Conservation (phyloP, 2,113 vertebrate genomes). For the Atlantisia rogersi region DNA sequence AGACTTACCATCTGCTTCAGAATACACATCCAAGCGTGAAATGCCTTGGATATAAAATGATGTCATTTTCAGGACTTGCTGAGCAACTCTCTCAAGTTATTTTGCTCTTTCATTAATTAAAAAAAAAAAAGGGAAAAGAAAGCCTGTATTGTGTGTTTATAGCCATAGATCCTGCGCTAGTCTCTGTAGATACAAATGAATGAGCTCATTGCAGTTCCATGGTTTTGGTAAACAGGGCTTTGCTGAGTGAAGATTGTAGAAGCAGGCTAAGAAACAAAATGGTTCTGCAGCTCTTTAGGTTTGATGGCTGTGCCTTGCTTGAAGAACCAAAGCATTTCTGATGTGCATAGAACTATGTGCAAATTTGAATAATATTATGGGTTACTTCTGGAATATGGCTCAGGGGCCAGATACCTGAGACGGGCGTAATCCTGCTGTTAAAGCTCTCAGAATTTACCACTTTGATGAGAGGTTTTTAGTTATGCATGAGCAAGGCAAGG, state of each 20-base stretch:
- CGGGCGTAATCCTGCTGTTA: not conserved
- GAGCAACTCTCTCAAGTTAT: not conserved
- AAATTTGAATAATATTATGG: not conserved
- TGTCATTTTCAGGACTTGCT: not conserved
- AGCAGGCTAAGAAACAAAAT: not conserved
- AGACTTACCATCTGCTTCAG: conserved; percentile 18
- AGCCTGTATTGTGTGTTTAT: not conserved
- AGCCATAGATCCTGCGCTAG: not conserved
- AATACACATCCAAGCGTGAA: not conserved
- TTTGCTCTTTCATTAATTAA: not conserved
- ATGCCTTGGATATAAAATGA: not conserved
- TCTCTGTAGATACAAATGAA: not conserved
- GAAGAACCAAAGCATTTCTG: not conserved
- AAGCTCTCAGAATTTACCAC: not conserved
- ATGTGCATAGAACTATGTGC: not conserved
- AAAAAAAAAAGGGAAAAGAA: too few relatives aligned
- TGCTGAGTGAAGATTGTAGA: not conserved
- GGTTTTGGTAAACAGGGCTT: not conserved
- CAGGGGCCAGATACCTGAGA: not conserved
- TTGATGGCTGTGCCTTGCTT: not conserved
- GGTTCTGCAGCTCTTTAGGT: not conserved
- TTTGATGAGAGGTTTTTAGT: not conserved
- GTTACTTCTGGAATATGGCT: not conserved
- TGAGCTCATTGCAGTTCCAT: not conserved
- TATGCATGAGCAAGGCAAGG: not conserved